Conservation (phyloP, 2,113 vertebrate genomes). For the Chaetodon auriga region DNA sequence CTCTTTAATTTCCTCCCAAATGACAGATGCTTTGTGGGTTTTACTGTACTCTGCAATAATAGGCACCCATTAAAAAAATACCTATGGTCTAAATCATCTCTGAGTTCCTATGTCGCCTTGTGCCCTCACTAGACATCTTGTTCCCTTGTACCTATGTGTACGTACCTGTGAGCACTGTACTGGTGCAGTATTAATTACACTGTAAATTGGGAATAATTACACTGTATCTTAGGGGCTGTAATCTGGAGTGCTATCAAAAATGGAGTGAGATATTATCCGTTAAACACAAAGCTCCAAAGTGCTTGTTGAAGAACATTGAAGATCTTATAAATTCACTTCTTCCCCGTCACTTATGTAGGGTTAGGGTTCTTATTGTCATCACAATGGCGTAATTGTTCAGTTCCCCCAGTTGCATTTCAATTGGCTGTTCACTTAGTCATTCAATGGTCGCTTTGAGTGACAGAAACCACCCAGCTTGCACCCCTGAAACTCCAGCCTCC, state of each 20-base stretch:
- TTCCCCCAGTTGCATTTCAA: too few relatives aligned
- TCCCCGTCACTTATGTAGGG: too few relatives aligned
- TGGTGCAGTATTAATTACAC: neutral
- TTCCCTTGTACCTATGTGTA: neutral
- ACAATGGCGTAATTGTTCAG: too few relatives aligned
- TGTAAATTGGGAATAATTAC: neutral
- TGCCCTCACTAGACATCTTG: neutral
- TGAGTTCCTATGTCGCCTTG: neutral
- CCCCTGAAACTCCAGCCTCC: too few relatives aligned
- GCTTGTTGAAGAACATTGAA: neutral
- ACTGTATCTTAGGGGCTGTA: too few relatives aligned
- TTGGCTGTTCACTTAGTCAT: too few relatives aligned
- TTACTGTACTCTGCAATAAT: neutral
- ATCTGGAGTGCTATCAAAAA: too few relatives aligned
- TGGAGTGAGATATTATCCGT: too few relatives aligned
- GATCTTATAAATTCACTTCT: too few relatives aligned
- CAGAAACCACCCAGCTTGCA: too few relatives aligned
- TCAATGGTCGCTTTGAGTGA: too few relatives aligned
- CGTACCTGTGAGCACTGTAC: neutral
- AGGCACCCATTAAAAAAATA: neutral
- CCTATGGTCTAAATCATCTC: neutral
- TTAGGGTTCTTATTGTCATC: too few relatives aligned
- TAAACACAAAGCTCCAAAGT: neutral
- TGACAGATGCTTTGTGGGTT: neutral
- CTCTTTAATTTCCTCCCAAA: neutral